Base-by-base conservation (phyloP, 2,113 vertebrate species). In the Silurus asotus region DNA sequence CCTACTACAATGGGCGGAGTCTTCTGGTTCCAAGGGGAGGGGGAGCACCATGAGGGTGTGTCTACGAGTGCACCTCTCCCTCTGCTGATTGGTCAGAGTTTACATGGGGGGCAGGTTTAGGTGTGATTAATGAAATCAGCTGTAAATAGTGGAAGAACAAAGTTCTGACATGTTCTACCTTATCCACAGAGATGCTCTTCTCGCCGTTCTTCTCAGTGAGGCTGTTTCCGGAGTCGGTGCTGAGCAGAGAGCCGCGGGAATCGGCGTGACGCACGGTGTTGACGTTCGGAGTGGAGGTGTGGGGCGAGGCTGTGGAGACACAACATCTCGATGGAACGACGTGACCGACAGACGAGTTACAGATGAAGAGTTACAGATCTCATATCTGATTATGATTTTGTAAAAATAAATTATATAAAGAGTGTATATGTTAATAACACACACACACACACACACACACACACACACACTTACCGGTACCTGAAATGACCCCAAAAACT, bases 201-300 rank as follows among this genome's bases (percentile, higher is more conserved):
- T 99, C 97, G 8, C 92, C 94, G 62, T 93, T 96, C 90, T 96
- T 97, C 90, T 99, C 98, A 85, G 94, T 94, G 49, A 99, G 93
- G 91, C 97, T 97, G 93, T 94, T 98, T 84, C 96, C 96, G 0
- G 98, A 99, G 92, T 99, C 98, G 0, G 97, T 99, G 93, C 97
- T 99, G 91, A 98, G 92, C 81, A 99, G 95, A 15, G 98, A 99
- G 28, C 97, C 97, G 91, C 97, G 95, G n/a, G 98, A 99, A 90
- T 98, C 98, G 3, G 97, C 96, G 0, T 96, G 97, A 70, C 95
- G 95, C 88, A 97, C 97, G 0, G 95, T 95, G 72, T 95, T 96
- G 88, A 97, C 90, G 75, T 97, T 98, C 20, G 97, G 97, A 58
- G 96, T 97, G 51, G 97, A 98, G 4, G 95, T 96, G 25, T 98